Conservation (phyloP, 1,140 invertebrate genomes). For the Phenacoccus solenopsis region DNA sequence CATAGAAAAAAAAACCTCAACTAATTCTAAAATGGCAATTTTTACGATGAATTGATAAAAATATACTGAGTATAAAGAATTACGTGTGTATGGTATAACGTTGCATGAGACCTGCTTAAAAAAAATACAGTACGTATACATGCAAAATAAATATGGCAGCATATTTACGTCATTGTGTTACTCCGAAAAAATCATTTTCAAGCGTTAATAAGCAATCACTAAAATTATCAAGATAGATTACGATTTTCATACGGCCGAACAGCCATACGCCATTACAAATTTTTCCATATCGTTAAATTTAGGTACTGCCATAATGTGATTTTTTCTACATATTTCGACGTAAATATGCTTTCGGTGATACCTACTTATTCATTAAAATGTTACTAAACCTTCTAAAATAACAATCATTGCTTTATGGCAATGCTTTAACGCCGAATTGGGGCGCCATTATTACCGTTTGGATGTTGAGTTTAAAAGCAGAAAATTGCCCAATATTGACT, state of each 20-base stretch:
- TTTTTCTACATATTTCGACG: background rate
- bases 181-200: background rate
- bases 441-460: constrained; percentile 12
- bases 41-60: too few species aligned
- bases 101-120: too few species aligned
- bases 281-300: background rate
- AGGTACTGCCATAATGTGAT: background rate
- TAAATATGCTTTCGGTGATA: constrained; percentile 10
- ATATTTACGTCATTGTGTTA: background rate
- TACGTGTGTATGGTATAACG: too few species aligned
- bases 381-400: background rate
- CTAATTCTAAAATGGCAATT: too few species aligned
- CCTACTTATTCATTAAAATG: constrained; percentile 8
- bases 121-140: too few species aligned
- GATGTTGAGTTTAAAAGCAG: background rate
- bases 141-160: background rate
- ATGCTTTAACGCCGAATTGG: background rate
- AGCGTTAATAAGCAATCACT: background rate
- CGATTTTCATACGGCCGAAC: background rate
- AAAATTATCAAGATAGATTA: background rate
- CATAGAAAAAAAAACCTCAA: too few species aligned
- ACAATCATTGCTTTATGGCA: background rate
- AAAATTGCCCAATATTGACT: background rate
- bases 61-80: too few species aligned
- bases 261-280: background rate